These are phyloP conservation scores for Acomys russatus DNA, from an alignment of 2,797 vertebrate genomes.

Conservation along the genomic window DNA sequence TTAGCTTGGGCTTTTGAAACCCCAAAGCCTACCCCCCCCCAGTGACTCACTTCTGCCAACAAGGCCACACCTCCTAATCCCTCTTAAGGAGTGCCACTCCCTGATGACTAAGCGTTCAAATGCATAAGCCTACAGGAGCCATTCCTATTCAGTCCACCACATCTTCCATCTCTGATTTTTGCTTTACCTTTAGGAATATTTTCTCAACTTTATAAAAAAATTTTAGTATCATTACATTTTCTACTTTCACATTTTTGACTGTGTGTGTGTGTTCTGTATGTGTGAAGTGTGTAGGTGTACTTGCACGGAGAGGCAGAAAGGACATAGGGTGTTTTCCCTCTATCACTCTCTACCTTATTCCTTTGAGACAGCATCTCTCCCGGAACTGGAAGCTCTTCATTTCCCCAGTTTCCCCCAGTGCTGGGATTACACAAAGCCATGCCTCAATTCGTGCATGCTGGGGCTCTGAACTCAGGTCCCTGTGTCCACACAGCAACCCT, in stretches of 20 bases:
- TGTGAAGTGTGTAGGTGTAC: no score
- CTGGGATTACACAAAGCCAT: background rate
- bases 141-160: background rate
- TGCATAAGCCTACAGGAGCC: background rate
- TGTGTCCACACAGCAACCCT: background rate
- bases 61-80: background rate
- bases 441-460: background rate
- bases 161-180: background rate
- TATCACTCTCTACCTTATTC: background rate
- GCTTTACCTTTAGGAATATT: background rate
- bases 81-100: background rate
- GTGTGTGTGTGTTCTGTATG: background rate
- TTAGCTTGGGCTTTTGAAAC: background rate
- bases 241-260: background rate
- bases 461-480: background rate
- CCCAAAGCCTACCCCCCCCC: background rate
- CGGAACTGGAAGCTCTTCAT: background rate
- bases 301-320: background rate
- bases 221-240: background rate
- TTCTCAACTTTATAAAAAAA: background rate
- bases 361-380: background rate
- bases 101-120: background rate
- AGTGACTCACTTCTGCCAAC: background rate
- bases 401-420: background rate
- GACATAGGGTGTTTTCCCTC: background rate